A percentile compares a stretch with the other conserved stretches of the same genome.
Conservation (phyloP, 2,888 invertebrate species). For the Athalia cordata region DNA sequence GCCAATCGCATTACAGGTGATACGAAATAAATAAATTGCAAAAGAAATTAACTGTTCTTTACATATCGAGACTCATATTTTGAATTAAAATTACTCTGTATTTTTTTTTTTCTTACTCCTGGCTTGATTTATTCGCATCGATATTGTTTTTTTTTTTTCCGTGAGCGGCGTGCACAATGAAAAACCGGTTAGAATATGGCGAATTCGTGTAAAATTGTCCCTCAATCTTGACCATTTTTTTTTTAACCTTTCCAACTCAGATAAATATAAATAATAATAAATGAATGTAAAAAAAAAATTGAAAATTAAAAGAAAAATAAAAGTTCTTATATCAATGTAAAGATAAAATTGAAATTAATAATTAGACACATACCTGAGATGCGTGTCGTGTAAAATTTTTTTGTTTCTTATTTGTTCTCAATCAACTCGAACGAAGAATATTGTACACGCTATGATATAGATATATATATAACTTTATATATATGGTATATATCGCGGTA, state of each 20-base stretch:
- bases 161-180: no score
- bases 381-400: slow-evolving; percentile 37
- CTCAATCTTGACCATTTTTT: slow-evolving; percentile 21
- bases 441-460: slow-evolving; percentile 34
- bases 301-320: background rate
- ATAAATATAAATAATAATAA: slow-evolving; percentile 13
- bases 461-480: slow-evolving; percentile 18
- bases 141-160: no score
- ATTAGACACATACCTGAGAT: slow-evolving; percentile 49
- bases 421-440: slow-evolving; percentile 55
- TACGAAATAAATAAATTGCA: no score
- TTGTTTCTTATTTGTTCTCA: slow-evolving; percentile 34
- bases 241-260: background rate
- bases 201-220: background rate
- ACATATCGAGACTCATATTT: no score
- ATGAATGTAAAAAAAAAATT: slow-evolving; percentile 18
- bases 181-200: background rate
- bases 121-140: no score
- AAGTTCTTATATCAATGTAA: background rate
- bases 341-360: slow-evolving; percentile 13
- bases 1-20: no score
- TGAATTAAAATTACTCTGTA: no score
- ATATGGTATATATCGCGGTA: background rate
- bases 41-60: no score
- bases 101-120: no score